Base-by-base conservation (phyloP, 2,797 vertebrate genomes). In the Anabas testudineus region DNA sequence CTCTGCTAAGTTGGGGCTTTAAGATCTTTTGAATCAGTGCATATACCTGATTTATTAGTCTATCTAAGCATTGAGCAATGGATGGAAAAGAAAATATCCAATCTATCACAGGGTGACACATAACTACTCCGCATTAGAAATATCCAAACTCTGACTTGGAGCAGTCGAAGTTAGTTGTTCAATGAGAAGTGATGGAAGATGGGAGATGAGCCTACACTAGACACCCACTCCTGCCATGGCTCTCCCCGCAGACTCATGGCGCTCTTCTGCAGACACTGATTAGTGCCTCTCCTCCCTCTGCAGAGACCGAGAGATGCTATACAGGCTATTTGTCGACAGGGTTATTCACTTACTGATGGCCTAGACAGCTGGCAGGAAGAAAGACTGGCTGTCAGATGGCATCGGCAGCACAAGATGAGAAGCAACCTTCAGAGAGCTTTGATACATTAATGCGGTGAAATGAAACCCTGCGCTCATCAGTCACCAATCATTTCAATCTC, bases 401-500 rank as follows among this genome's bases (percentile, higher is more conserved):
- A 65, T 49, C 26, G 37, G 5, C 43, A 55, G 42, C 58, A 59
- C 30, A 10, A 56, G 59, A 71, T 52, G 53, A 74, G 57, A 59
- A 69, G 62, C 64, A 80, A 68, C 80, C 69, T 85, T 87, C 76
- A 74, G 42, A 79, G 57, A 58, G 71, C 72, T 32, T 67, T 76
- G 67, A 82, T 53, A 74, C 47, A 78, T 78, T 54, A 69, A 54
- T 52, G 42, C 67, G 51, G 69, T 3, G 28, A 64, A 62, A 67
- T 78, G 72, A 80, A 53, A 37, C 54, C 18, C 67, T 51, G 57
- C 41, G 19, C 67, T 57, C 64, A 73, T 73, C 67, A 75, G 82
- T 80, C 71, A 74, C 46, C 34, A 59, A 54, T 84, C 76, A 65
- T 53, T 76, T 84, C 81, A 84, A 59, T 81, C 66, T 79, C 77